Conservation (phyloP, 2,797 vertebrate species). For the Melanotaenia nigrans region DNA sequence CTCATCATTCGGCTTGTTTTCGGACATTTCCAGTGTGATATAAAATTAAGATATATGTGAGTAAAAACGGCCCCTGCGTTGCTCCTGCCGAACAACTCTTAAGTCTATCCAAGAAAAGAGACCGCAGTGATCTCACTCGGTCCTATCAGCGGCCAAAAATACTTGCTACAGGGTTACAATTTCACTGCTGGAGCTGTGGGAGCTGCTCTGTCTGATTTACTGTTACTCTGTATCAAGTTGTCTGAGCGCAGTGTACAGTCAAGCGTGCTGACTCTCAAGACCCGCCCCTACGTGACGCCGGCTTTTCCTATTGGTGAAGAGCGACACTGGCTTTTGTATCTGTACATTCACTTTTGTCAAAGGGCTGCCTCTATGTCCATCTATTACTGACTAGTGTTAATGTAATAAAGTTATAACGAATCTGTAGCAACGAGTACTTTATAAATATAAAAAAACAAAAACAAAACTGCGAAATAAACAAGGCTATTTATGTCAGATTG, state of each 20-base stretch:
- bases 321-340: not conserved
- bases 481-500: not conserved
- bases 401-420: not conserved
- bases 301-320: constrained; percentile 62
- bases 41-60: constrained; percentile 66
- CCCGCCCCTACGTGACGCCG: constrained; percentile 49
- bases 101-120: constrained; percentile 73
- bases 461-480: not conserved
- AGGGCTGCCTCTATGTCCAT: constrained; percentile 52
- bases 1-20: constrained; percentile 94
- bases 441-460: too few species aligned
- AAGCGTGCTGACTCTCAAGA: constrained; percentile 37
- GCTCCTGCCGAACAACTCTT: constrained; percentile 77
- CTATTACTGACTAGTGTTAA: constrained; percentile 12
- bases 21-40: constrained; percentile 94
- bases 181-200: constrained; percentile 80
- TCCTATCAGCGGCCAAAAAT: constrained; percentile 83
- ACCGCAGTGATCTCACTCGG: constrained; percentile 80
- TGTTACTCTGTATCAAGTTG: constrained; percentile 82
- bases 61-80: constrained; percentile 72
- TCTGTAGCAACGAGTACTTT: not conserved
- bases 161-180: constrained; percentile 81
- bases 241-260: constrained; percentile 65
- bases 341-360: constrained; percentile 33
- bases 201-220: constrained; percentile 83